phyloP scores from a whole-genome alignment of 2,113 vertebrate genomes.

The Pangasianodon gigas region DNA sequence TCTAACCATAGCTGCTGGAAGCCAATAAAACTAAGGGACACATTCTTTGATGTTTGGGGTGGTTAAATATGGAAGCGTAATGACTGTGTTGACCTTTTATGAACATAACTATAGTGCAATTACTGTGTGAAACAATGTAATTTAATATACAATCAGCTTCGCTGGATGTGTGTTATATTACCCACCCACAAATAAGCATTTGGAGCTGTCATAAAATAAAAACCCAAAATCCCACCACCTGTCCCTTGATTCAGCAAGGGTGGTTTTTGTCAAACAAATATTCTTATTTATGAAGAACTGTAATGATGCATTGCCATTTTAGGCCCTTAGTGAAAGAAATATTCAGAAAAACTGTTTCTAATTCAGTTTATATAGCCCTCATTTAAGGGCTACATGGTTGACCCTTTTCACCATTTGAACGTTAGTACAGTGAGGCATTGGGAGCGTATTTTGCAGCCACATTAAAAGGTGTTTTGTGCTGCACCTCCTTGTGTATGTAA shows the following conservation, averaged over 20 bases:
- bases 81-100: constrained; percentile 5
- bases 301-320: background rate
- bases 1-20: background rate
- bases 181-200: background rate
- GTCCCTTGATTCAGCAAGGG: background rate
- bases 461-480: background rate
- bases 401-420: background rate
- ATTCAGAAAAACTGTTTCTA: background rate
- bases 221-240: background rate
- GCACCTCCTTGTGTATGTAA: background rate
- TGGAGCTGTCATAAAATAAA: background rate
- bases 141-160: background rate
- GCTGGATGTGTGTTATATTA: background rate
- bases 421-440: background rate
- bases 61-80: constrained; percentile 15
- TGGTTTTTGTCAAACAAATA: background rate
- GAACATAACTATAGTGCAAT: constrained; percentile 12
- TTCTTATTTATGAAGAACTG: background rate
- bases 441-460: too few relatives aligned
- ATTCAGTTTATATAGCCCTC: too few relatives aligned
- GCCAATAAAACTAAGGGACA: background rate
- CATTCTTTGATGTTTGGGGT: background rate
- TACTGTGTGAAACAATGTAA: background rate
- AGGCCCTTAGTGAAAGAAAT: background rate
- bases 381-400: background rate